A percentile compares a stretch with the other conserved stretches of the same genome.
Conservation (phyloP, 2,113 vertebrate species). For the Solea solea region DNA sequence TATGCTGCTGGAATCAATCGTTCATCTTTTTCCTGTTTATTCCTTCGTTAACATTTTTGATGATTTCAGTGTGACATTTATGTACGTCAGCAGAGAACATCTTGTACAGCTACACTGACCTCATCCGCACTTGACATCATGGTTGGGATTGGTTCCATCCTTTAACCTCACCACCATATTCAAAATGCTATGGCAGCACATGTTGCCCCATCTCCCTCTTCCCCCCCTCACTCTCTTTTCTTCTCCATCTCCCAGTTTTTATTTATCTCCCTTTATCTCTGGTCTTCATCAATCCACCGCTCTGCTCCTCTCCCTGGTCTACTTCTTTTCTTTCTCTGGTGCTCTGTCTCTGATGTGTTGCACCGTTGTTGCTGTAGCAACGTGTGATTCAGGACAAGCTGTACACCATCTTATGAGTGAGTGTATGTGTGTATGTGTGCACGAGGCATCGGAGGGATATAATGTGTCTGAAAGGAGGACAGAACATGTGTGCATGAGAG, state of each 20-base stretch:
- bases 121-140: no score
- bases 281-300: constrained; percentile 41
- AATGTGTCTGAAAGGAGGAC: constrained; percentile 29
- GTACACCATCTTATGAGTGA: constrained; percentile 38
- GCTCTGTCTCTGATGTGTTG: constrained; percentile 66
- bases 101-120: not conserved
- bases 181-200: not conserved
- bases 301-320: constrained; percentile 31
- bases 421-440: constrained; percentile 2
- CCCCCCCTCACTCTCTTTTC: not conserved
- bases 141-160: not conserved
- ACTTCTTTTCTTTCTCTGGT: constrained; percentile 21
- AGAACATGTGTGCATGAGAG: constrained; percentile 15
- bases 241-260: not conserved
- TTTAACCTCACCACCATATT: not conserved
- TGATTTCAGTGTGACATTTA: not conserved
- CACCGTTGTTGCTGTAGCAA: constrained; percentile 74
- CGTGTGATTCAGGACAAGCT: constrained; percentile 72
- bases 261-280: not conserved
- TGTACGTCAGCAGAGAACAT: not conserved
- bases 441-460: constrained; percentile 5
- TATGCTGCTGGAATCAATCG: no score
- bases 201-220: not conserved
- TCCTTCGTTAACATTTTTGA: no score
- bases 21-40: no score